These are phyloP conservation scores for Macrosiphum euphorbiae DNA, from an alignment of 2,888 invertebrate genomes.

Conservation along the genomic window DNA sequence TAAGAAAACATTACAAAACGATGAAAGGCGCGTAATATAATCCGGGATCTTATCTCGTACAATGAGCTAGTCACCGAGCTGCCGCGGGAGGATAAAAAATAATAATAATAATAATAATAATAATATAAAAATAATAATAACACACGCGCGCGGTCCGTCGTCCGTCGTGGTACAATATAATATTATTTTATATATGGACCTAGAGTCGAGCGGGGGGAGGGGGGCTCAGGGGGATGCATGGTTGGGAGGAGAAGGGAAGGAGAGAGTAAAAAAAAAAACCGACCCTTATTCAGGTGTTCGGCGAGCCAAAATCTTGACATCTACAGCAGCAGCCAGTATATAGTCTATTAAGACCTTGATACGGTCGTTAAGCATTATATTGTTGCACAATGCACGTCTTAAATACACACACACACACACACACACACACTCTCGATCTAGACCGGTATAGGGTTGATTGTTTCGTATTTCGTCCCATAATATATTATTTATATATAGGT, in stretches of 20 bases:
- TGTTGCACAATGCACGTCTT: slow-evolving; percentile 42
- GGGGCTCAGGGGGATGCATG: neutral
- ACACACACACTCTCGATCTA: neutral
- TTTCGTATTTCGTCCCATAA: slow-evolving; percentile 27
- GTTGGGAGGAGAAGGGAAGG: neutral
- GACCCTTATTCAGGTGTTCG: slow-evolving; percentile 56
- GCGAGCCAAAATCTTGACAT: slow-evolving; percentile 62
- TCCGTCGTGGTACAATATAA: slow-evolving; percentile 25
- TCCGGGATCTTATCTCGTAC: slow-evolving; percentile 62
- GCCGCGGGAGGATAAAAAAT: slow-evolving; percentile 28
- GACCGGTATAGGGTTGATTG: slow-evolving; percentile 46
- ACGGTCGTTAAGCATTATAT: slow-evolving; percentile 54
- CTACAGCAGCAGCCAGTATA: neutral
- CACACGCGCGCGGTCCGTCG: neutral
- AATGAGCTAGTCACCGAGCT: slow-evolving; percentile 54
- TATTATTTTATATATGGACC: neutral
- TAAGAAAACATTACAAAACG: slow-evolving; percentile 64
- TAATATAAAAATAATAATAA: slow-evolving; percentile 38
- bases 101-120: slow-evolving; percentile 48
- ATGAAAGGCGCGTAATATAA: slow-evolving; percentile 64
- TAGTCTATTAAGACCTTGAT: slow-evolving; percentile 41
- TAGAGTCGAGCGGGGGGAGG: neutral
- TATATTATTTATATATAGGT: neutral
- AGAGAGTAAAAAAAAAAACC: neutral
- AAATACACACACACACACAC: neutral